A percentile compares a stretch with the other conserved stretches of the same genome.
These are phyloP conservation scores for Siphamia tubifer DNA, from an alignment of 2,113 vertebrate species.

Conservation along the genomic window DNA sequence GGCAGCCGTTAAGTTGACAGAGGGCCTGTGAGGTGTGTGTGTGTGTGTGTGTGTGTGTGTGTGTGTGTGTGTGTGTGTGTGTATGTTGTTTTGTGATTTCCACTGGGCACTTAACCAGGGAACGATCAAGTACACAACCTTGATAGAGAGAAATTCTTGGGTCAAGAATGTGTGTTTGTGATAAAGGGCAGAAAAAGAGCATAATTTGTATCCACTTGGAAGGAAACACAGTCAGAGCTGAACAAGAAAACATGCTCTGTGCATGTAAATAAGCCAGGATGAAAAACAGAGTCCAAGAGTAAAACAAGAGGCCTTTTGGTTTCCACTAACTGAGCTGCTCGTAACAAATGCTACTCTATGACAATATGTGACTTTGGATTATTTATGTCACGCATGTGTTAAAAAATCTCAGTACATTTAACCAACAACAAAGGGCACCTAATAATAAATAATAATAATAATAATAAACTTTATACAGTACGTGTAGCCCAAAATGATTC, in stretches of 20 bases:
- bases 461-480: too few species aligned
- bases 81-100: constrained; percentile 76
- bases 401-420: too few species aligned
- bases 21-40: constrained; percentile 82
- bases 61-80: too few species aligned
- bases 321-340: background rate
- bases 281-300: background rate
- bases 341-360: too few species aligned
- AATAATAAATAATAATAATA: too few species aligned
- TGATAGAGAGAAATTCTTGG: constrained; percentile 73
- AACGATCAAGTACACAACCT: constrained; percentile 88
- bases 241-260: constrained; percentile 39
- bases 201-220: constrained; percentile 52
- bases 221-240: constrained; percentile 45
- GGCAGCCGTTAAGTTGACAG: constrained; percentile 97
- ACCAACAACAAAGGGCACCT: too few species aligned
- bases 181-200: constrained; percentile 35
- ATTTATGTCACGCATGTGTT: too few species aligned
- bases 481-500: too few species aligned
- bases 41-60: constrained; percentile 10
- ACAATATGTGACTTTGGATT: too few species aligned
- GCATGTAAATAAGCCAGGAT: constrained; percentile 17
- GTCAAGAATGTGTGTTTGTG: constrained; percentile 46
- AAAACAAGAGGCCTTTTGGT: too few species aligned
- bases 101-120: constrained; percentile 87